Evolutionary conservation across 1,140 invertebrate genomes (phyloP).

Genomic region (Pogonomyrmex barbatus): DNA sequence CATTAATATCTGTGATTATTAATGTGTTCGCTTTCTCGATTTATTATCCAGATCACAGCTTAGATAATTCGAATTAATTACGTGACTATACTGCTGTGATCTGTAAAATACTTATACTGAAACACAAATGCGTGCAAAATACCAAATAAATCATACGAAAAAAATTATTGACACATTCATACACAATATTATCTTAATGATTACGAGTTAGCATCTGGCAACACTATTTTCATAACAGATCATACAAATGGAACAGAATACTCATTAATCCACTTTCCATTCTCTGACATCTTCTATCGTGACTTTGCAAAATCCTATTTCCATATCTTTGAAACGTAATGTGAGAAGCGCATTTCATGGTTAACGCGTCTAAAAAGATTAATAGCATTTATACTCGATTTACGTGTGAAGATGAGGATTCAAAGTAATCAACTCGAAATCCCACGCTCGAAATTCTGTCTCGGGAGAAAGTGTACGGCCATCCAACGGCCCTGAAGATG

Average conservation of each 20-base stretch:
- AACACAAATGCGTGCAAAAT: neutral
- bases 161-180: neutral
- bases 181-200: neutral
- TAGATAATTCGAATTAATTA: slow-evolving; percentile 1
- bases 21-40: neutral
- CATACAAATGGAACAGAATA: neutral
- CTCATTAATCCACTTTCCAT: slow-evolving; percentile 49
- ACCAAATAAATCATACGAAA: neutral
- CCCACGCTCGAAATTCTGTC: slow-evolving; percentile 80
- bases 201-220: neutral
- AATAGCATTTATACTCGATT: slow-evolving; percentile 23
- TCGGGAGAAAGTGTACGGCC: slow-evolving; percentile 80
- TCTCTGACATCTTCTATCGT: slow-evolving; percentile 26
- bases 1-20: neutral
- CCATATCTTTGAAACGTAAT: slow-evolving; percentile 32
- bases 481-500: slow-evolving; percentile 76
- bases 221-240: slow-evolving; percentile 7
- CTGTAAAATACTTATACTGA: neutral
- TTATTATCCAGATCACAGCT: neutral
- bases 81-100: neutral
- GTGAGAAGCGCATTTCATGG: slow-evolving; percentile 9
- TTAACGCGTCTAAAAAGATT: slow-evolving; percentile 36
- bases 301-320: slow-evolving; percentile 37
- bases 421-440: slow-evolving; percentile 66
- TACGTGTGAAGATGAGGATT: slow-evolving; percentile 33